Percentiles rank a stretch among this genome's conserved stretches.
Evolutionary conservation across 1,140 invertebrate species (phyloP).

Genomic region (Zaprionus africanus): DNA sequence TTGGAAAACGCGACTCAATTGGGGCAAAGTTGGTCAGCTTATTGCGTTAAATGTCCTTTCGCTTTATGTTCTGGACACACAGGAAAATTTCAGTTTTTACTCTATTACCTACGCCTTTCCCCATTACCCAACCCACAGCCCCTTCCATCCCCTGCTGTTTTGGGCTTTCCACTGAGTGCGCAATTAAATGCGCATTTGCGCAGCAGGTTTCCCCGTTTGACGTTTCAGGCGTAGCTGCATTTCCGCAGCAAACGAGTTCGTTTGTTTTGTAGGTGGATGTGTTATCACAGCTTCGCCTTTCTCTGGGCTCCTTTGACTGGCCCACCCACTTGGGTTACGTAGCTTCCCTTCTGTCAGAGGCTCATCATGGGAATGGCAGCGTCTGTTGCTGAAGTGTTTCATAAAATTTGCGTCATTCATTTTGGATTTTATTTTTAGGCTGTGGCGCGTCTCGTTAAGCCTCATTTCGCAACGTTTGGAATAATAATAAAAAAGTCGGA

Average conservation of each 20-base stretch:
- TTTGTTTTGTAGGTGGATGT: conserved; percentile 34
- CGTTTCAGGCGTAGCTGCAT: conserved; percentile 29
- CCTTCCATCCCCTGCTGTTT: background rate
- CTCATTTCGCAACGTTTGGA: background rate
- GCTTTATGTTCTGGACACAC: background rate
- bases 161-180: conserved; percentile 38
- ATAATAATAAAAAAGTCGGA: background rate
- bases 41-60: background rate
- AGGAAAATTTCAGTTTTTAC: background rate
- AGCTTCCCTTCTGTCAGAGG: background rate
- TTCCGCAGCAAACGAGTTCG: conserved; percentile 48
- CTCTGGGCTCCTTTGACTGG: background rate
- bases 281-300: background rate
- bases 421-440: conserved; percentile 47
- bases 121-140: background rate
- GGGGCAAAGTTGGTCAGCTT: background rate
- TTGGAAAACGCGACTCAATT: background rate
- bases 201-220: conserved; percentile 25
- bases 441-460: conserved; percentile 27
- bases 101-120: background rate
- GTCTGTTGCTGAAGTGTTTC: conserved; percentile 35
- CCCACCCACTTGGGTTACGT: background rate
- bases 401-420: conserved; percentile 40
- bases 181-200: conserved; percentile 54
- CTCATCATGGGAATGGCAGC: conserved; percentile 3